These are phyloP conservation scores for Pheucticus melanocephalus DNA, from an alignment of 2,113 vertebrate species.

Conservation along the genomic window DNA sequence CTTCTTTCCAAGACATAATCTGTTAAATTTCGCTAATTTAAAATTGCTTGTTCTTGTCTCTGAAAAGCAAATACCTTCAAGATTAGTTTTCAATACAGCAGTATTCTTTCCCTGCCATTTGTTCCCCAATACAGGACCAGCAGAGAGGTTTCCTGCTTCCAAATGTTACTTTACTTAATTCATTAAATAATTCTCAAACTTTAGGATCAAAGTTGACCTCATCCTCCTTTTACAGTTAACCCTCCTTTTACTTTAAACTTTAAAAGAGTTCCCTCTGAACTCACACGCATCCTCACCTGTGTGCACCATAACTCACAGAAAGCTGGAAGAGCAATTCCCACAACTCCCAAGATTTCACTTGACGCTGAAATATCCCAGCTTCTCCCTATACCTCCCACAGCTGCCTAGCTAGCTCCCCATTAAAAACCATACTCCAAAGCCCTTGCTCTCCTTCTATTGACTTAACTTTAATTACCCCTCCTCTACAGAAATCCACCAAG, in stretches of 20 bases:
- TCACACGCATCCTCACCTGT: background rate
- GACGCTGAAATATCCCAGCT: background rate
- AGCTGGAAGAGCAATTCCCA: background rate
- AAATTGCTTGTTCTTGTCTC: background rate
- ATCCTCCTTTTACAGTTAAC: background rate
- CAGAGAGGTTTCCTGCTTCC: background rate
- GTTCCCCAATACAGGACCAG: background rate
- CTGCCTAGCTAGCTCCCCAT: background rate
- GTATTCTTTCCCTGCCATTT: background rate
- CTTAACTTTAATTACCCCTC: background rate
- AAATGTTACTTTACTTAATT: background rate
- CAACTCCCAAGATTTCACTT: background rate
- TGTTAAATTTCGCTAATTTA: background rate
- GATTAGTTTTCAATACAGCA: background rate
- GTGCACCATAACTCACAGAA: background rate
- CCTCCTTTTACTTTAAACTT: background rate
- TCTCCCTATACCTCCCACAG: background rate
- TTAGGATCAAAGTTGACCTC: background rate
- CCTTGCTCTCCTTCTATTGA: background rate
- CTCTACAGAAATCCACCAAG: background rate
- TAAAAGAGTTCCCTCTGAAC: background rate
- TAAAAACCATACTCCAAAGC: background rate
- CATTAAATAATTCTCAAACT: background rate
- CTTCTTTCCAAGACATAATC: background rate
- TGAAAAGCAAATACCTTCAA: background rate